A percentile compares a stretch with the other conserved stretches of the same genome.
Conservation (phyloP, 2,797 vertebrate genomes). For the Sebastes matsubarae region DNA sequence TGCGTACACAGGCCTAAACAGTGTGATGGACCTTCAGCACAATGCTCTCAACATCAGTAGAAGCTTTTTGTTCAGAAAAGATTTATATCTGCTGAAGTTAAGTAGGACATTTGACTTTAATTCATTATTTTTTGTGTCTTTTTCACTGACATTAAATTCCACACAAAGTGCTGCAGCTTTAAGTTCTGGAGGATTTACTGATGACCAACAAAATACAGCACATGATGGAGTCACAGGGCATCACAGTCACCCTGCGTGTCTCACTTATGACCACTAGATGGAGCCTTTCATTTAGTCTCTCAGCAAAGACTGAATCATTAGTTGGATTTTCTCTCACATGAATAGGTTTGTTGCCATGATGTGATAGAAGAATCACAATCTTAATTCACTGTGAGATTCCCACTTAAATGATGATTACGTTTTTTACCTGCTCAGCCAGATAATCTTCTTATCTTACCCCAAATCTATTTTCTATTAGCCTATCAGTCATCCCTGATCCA, state of each 20-base stretch:
- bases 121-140: not conserved
- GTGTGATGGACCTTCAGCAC: not conserved
- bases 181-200: not conserved
- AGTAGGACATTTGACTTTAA: not conserved
- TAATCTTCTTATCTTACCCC: not conserved
- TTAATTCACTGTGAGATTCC: not conserved
- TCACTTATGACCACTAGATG: constrained; percentile 55
- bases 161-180: not conserved
- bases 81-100: not conserved
- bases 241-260: not conserved
- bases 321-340: not conserved
- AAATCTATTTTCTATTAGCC: not conserved
- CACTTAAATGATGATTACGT: not conserved
- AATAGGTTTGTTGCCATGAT: not conserved
- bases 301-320: no score
- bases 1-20: not conserved
- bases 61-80: not conserved
- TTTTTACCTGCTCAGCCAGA: not conserved
- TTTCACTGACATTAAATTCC: not conserved
- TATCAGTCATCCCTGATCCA: not conserved
- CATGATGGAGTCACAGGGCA: not conserved
- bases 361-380: not conserved
- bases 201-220: not conserved
- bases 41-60: not conserved
- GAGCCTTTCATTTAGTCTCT: constrained; percentile 33